Conservation (phyloP, 2,797 vertebrate genomes). For the Lithobates sylvaticus region DNA sequence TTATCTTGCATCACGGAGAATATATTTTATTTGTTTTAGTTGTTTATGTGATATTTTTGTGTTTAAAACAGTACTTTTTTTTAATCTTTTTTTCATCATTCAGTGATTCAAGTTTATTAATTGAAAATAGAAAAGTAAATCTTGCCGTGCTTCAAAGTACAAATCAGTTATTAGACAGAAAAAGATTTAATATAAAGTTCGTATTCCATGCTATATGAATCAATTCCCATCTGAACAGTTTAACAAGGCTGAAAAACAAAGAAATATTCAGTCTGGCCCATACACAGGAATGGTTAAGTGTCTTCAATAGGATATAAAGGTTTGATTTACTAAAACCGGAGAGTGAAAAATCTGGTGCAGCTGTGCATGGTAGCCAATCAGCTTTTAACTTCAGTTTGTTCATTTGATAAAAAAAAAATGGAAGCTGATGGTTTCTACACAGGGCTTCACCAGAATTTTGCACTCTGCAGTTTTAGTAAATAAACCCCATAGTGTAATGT, state of each 20-base stretch:
- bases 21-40: neutral
- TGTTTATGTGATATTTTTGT: slow-evolving; percentile 17
- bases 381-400: no score
- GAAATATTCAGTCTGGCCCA: neutral
- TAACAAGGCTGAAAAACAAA: neutral
- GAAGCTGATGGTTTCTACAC: no score
- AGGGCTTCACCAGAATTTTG: no score
- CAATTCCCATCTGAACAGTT: neutral
- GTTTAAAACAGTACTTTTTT: neutral
- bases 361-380: no score
- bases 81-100: neutral
- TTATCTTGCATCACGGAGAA: neutral
- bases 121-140: neutral
- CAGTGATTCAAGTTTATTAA: slow-evolving; percentile 9
- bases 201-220: neutral
- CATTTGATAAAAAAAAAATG: no score
- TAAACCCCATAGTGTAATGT: no score
- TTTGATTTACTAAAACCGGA: no score
- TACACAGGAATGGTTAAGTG: neutral
- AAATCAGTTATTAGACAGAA: neutral
- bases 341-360: no score
- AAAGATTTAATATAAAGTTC: neutral
- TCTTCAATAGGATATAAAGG: no score
- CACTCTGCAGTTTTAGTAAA: no score
- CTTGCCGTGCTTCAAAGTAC: neutral